A percentile compares a stretch with the other conserved stretches of the same genome.
These are phyloP conservation scores for Mizuhopecten yessoensis DNA, from an alignment of 1,140 invertebrate species.

Conservation along the genomic window DNA sequence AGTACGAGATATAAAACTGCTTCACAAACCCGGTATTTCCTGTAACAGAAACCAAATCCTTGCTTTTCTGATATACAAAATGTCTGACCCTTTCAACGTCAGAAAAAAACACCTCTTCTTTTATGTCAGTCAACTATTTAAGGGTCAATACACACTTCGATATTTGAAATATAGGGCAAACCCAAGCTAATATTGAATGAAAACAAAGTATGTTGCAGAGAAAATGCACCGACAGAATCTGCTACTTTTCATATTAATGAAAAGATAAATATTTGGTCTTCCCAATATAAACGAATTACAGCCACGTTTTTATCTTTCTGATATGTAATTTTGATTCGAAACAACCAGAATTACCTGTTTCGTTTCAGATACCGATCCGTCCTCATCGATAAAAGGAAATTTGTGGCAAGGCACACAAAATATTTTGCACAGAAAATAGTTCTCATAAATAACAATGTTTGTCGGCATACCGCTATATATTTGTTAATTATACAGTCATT, in stretches of 20 bases:
- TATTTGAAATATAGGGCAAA: constrained; percentile 11
- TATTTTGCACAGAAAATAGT: not conserved
- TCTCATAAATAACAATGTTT: not conserved
- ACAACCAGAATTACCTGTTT: not conserved
- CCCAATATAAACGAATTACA: not conserved
- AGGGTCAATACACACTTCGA: not conserved
- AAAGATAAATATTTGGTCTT: constrained; percentile 22
- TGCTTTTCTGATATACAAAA: not conserved
- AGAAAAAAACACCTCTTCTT: not conserved
- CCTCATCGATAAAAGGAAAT: constrained; percentile 38
- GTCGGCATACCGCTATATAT: too few species aligned
- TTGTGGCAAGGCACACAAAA: not conserved
- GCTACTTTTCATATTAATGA: not conserved
- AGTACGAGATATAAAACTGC: not conserved
- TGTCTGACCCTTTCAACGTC: not conserved
- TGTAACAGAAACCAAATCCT: not conserved
- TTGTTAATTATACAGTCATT: too few species aligned
- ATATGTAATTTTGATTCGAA: not conserved
- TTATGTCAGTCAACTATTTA: not conserved
- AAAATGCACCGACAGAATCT: constrained; percentile 2
- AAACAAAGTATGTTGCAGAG: not conserved
- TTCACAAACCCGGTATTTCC: not conserved
- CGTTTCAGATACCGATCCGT: constrained; percentile 16
- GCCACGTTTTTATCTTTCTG: not conserved
- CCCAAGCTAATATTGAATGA: constrained; percentile 1